Evolutionary conservation across 2,888 invertebrate genomes (phyloP).

Genomic region (Rhingia rostrata): DNA sequence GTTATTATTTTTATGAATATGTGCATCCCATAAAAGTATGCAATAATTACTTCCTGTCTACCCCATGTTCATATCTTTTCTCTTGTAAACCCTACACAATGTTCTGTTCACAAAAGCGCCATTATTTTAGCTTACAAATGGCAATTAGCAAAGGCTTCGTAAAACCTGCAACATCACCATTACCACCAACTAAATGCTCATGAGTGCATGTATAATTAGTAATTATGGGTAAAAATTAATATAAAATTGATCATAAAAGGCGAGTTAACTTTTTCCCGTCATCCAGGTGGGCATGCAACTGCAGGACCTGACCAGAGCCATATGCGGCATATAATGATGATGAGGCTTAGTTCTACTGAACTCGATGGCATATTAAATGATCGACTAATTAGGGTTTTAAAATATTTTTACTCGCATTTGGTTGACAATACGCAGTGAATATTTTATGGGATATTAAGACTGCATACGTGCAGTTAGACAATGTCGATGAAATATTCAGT

Average conservation of each 20-base stretch:
- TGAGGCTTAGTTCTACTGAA: slow-evolving; percentile 24
- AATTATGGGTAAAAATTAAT: slow-evolving; percentile 29
- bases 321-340: slow-evolving; percentile 22
- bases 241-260: slow-evolving; percentile 44
- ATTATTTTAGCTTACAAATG: slow-evolving; percentile 38
- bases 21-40: not conserved
- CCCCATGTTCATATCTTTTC: not conserved
- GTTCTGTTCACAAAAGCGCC: slow-evolving; percentile 14
- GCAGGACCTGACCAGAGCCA: not conserved
- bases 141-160: slow-evolving; percentile 21
- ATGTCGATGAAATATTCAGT: not conserved
- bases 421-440: not conserved
- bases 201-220: slow-evolving; percentile 12
- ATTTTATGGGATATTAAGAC: not conserved
- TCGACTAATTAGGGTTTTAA: slow-evolving; percentile 11
- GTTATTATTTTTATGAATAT: not conserved
- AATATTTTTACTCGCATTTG: slow-evolving; percentile 1
- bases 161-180: not conserved
- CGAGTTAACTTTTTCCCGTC: slow-evolving; percentile 35
- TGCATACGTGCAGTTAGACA: not conserved
- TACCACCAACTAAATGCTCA: not conserved
- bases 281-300: slow-evolving; percentile 8
- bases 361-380: slow-evolving; percentile 26
- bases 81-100: not conserved
- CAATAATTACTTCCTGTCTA: not conserved